These are phyloP conservation scores for Dromiciops gliroides DNA, from an alignment of 2,113 vertebrate species.

Conservation along the genomic window DNA sequence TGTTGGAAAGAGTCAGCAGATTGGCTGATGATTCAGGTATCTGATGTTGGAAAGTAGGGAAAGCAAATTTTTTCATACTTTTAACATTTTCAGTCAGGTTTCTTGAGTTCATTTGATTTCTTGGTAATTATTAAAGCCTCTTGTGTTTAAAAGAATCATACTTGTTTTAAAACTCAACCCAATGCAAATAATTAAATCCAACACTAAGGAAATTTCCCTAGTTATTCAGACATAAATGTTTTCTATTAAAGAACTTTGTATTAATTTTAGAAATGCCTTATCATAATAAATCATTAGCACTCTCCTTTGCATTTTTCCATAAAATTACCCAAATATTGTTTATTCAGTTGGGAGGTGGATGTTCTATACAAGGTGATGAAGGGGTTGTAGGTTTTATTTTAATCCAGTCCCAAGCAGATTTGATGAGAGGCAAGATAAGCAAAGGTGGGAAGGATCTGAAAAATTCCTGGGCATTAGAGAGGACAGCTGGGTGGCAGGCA, in stretches of 20 bases:
- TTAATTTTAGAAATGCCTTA: conserved; percentile 51
- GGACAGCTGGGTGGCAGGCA: background rate
- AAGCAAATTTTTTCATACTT: background rate
- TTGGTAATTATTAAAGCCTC: conserved; percentile 22
- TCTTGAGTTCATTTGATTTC: conserved; percentile 52
- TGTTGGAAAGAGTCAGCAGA: conserved; percentile 91
- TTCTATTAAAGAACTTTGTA: conserved; percentile 3
- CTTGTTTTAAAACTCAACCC: conserved; percentile 36
- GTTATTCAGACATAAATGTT: conserved; percentile 2
- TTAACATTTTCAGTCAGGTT: background rate
- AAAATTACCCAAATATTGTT: background rate
- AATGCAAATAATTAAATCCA: conserved; percentile 1
- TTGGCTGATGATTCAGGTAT: conserved; percentile 93
- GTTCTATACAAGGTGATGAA: background rate
- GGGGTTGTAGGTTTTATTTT: background rate
- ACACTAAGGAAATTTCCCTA: background rate
- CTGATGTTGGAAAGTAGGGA: conserved; percentile 61
- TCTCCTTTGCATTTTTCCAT: background rate
- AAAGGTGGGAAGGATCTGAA: background rate
- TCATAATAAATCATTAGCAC: conserved; percentile 14
- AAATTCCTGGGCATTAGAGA: background rate
- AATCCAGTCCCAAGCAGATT: background rate
- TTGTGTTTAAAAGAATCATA: conserved; percentile 3
- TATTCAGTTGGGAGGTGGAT: background rate
- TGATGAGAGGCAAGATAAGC: background rate